Conservation (phyloP, 1,140 invertebrate genomes). For the Drosophila lini region DNA sequence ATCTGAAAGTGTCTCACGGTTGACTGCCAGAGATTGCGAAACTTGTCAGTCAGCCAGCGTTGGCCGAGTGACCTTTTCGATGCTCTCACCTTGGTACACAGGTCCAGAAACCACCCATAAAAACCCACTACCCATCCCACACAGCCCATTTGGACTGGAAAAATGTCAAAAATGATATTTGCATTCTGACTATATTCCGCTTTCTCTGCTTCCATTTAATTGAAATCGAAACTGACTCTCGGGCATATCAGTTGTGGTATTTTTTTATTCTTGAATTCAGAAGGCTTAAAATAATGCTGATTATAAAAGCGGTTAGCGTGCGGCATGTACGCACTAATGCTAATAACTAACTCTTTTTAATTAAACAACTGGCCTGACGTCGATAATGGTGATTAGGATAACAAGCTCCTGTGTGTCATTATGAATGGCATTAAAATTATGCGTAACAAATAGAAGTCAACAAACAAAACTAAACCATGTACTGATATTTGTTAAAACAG, state of each 20-base stretch:
- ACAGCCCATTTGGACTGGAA: constrained; percentile 34
- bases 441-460: constrained; percentile 9
- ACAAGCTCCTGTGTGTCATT: constrained; percentile 5
- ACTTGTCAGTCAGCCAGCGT: constrained; percentile 20
- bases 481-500: background rate
- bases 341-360: constrained; percentile 9
- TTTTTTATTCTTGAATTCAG: background rate
- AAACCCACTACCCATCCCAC: background rate
- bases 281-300: constrained; percentile 3
- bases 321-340: background rate
- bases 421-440: constrained; percentile 18
- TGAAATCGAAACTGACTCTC: constrained; percentile 53
- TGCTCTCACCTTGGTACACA: constrained; percentile 21
- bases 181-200: constrained; percentile 42
- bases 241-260: background rate
- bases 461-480: constrained; percentile 3
- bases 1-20: constrained; percentile 19
- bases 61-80: constrained; percentile 18
- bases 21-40: constrained; percentile 36
- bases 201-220: constrained; percentile 48
- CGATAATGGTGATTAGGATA: constrained; percentile 8
- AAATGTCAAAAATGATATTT: constrained; percentile 72
- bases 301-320: background rate
- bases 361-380: constrained; percentile 12
- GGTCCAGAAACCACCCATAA: background rate